These are phyloP conservation scores for Wiebesia pumilae DNA, from an alignment of 1,140 invertebrate species.

Conservation along the genomic window DNA sequence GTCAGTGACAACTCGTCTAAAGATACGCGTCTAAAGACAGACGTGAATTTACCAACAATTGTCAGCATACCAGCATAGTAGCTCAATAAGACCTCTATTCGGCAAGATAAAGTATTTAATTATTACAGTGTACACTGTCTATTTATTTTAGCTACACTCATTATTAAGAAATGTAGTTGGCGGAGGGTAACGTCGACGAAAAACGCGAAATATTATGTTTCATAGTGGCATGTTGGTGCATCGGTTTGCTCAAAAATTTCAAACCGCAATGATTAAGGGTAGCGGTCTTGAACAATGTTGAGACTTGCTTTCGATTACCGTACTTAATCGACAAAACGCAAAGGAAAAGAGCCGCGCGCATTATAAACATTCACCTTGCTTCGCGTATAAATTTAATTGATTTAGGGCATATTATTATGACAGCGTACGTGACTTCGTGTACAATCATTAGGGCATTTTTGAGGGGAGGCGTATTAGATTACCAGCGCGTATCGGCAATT, in stretches of 20 bases:
- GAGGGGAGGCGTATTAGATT: neutral
- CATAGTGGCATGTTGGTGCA: neutral
- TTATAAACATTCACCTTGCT: neutral
- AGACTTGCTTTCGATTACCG: neutral
- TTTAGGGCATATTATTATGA: neutral
- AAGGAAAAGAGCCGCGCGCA: neutral
- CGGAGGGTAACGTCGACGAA: neutral
- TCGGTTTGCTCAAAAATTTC: neutral
- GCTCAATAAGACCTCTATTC: neutral
- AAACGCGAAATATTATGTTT: constrained; percentile 31
- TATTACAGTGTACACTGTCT: neutral
- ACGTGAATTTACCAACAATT: neutral
- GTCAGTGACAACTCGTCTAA: neutral
- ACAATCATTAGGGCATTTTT: neutral
- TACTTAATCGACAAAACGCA: neutral
- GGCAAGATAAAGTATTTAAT: constrained; percentile 27
- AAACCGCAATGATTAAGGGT: neutral
- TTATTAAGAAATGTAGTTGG: constrained; percentile 18
- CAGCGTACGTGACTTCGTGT: neutral
- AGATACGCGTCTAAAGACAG: neutral
- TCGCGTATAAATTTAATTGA: neutral
- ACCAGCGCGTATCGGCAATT: neutral
- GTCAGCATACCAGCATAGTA: neutral
- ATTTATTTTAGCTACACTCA: constrained; percentile 10
- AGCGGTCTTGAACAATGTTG: neutral